Percentiles rank a stretch among this genome's conserved stretches.
Evolutionary conservation across 2,797 vertebrate species (phyloP).

Genomic region (Pelochelys cantorii): DNA sequence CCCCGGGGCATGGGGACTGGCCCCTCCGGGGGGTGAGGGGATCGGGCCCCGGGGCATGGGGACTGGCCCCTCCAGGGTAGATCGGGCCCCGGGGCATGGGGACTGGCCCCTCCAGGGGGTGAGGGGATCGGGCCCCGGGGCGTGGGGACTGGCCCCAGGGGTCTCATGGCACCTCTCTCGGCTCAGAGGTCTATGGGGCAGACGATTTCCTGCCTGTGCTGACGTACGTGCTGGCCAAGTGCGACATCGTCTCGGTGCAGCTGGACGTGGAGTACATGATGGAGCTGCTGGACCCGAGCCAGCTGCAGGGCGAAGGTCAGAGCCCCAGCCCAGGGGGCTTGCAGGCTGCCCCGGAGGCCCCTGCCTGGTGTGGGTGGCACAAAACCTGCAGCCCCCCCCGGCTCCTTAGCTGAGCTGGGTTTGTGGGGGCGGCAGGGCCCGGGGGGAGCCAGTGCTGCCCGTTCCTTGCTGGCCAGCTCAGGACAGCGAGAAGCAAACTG

Average conservation of each 20-base stretch:
- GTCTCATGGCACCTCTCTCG: background rate
- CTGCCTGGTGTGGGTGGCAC: too few relatives aligned
- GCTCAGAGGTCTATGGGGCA: constrained; percentile 82
- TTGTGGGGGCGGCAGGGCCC: background rate
- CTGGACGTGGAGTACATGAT: constrained; percentile 93
- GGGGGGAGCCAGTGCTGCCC: background rate
- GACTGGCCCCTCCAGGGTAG: too few relatives aligned
- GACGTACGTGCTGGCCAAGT: constrained; percentile 88
- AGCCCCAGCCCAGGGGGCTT: background rate
- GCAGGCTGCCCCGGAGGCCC: too few relatives aligned
- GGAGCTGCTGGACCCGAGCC: constrained; percentile 90
- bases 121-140: too few relatives aligned
- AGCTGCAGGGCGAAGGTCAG: constrained; percentile 90
- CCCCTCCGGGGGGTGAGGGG: too few relatives aligned
- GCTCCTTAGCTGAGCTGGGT: background rate
- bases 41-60: too few relatives aligned
- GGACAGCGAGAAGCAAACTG: background rate
- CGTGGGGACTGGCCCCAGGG: background rate
- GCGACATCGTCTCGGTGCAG: constrained; percentile 84
- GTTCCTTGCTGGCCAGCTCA: background rate
- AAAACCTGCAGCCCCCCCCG: too few relatives aligned
- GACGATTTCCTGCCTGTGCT: constrained; percentile 92
- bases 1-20: too few relatives aligned
- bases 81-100: too few relatives aligned
- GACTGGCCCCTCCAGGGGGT: background rate